A percentile compares a stretch with the other conserved stretches of the same genome.
Conservation (phyloP, 2,888 invertebrate genomes). For the Lithophane leautieri region DNA sequence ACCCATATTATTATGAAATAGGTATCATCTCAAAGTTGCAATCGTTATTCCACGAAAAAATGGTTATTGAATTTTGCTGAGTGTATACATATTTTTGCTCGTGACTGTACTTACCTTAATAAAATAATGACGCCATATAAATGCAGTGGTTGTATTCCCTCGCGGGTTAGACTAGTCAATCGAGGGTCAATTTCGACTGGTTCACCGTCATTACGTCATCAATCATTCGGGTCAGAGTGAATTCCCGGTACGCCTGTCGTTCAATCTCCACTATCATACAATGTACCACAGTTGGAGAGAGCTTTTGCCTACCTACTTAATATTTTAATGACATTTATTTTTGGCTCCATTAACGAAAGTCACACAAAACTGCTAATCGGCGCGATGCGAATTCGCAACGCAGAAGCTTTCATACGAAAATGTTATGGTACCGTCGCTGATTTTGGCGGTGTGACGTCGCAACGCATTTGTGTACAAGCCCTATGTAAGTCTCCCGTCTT, state of each 20-base stretch:
- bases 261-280: constrained; percentile 23
- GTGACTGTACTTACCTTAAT: no score
- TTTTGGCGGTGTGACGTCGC: no score
- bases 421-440: no score
- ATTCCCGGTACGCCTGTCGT: constrained; percentile 23
- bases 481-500: not conserved
- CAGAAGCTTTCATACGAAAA: no score
- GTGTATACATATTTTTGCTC: no score
- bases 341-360: not conserved
- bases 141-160: not conserved
- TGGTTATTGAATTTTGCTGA: no score
- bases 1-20: no score
- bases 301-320: not conserved
- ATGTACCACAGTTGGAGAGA: not conserved
- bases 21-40: no score
- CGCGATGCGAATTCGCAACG: no score
- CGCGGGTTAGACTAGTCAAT: constrained; percentile 15
- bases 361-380: no score
- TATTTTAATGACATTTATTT: not conserved
- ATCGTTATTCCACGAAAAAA: no score
- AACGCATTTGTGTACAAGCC: no score
- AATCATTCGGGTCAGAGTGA: constrained; percentile 33
- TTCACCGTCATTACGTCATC: constrained; percentile 41
- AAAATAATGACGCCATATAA: constrained; percentile 11
- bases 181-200: constrained; percentile 26